Conservation (phyloP, 2,797 vertebrate species). For the Miichthys miiuy region DNA sequence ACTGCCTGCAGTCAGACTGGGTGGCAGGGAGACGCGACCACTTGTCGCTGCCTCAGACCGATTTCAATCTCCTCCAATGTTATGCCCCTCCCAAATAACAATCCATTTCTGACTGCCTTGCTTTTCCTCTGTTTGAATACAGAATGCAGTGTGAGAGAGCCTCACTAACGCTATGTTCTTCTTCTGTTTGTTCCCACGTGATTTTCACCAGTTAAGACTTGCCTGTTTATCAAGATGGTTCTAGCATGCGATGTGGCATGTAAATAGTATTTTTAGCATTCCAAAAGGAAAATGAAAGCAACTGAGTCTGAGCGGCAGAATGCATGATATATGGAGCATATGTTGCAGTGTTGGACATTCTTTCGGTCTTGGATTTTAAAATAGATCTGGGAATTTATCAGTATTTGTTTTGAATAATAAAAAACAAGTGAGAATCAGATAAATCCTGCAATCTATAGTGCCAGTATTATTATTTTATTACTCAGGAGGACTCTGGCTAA, state of each 20-base stretch:
- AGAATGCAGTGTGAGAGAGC: conserved; percentile 54
- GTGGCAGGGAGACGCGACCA: conserved; percentile 89
- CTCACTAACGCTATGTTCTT: conserved; percentile 47
- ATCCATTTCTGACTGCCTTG: conserved; percentile 81
- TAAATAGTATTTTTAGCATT: conserved; percentile 3
- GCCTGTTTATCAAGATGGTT: conserved; percentile 5
- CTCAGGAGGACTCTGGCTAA: neutral
- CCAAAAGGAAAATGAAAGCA: neutral
- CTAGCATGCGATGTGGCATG: neutral
- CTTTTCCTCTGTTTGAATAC: conserved; percentile 82
- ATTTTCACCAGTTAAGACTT: conserved; percentile 12
- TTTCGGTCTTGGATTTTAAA: neutral
- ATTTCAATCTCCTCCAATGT: conserved; percentile 86
- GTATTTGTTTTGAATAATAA: neutral
- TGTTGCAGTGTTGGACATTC: neutral
- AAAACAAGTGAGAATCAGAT: neutral
- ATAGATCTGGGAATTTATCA: neutral
- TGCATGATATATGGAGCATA: neutral
- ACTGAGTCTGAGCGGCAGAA: neutral
- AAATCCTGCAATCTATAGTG: neutral
- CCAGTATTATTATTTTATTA: neutral
- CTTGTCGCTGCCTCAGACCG: conserved; percentile 87
- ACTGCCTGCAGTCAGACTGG: conserved; percentile 84
- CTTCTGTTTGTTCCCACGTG: conserved; percentile 48
- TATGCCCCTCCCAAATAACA: conserved; percentile 88